Evolutionary conservation across 2,797 vertebrate genomes (phyloP).

Genomic region (Iguana delicatissima): DNA sequence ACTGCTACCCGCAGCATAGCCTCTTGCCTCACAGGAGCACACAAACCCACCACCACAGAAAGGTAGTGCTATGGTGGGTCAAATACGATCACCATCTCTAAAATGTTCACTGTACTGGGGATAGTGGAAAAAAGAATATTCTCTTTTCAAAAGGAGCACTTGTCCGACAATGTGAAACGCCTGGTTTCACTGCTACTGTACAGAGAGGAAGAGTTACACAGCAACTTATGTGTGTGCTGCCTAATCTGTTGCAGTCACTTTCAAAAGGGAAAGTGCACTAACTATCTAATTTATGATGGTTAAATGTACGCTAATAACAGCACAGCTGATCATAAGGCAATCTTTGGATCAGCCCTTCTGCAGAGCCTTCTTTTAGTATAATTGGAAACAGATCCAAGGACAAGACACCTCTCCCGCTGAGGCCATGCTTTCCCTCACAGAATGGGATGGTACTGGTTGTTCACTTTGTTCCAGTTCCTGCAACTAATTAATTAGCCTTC

Average conservation of each 20-base stretch:
- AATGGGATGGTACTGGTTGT: conserved; percentile 7
- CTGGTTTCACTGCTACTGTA: not conserved
- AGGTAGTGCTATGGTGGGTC: too few relatives aligned
- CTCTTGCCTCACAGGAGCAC: not conserved
- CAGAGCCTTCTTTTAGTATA: conserved; percentile 11
- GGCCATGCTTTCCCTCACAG: conserved; percentile 28
- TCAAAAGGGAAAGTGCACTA: conserved; percentile 7
- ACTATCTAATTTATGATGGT: conserved; percentile 20
- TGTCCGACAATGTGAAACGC: not conserved
- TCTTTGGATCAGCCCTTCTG: conserved; percentile 51
- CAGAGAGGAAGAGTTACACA: not conserved
- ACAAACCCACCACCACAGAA: not conserved
- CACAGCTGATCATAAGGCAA: conserved; percentile 34
- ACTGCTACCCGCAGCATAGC: too few relatives aligned
- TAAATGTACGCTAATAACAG: conserved; percentile 33
- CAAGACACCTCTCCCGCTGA: conserved; percentile 9
- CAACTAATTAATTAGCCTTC: conserved; percentile 34
- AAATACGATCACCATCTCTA: not conserved
- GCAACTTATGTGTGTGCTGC: not conserved
- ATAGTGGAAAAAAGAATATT: not conserved
- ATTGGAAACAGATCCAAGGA: conserved; percentile 48
- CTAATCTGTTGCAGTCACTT: conserved; percentile 23
- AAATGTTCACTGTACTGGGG: not conserved
- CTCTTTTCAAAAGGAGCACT: not conserved
- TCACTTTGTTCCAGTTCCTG: conserved; percentile 58